phyloP scores from a whole-genome alignment of 1,140 invertebrate species.

The Stegodyphus dumicola region DNA sequence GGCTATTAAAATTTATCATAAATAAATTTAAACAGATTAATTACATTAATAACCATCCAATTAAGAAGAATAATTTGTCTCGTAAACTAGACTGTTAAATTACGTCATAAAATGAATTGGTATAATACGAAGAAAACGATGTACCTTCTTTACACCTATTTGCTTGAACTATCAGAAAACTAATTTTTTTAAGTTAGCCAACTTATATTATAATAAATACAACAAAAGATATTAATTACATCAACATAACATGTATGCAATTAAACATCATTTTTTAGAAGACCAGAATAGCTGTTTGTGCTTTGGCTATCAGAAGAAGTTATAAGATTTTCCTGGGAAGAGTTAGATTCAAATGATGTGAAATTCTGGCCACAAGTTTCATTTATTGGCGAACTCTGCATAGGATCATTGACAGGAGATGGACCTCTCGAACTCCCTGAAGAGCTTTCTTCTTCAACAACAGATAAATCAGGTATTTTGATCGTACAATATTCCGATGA shows the following conservation, averaged over 20 bases:
- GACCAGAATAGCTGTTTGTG: slow-evolving; percentile 30
- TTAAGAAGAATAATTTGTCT: too few species aligned
- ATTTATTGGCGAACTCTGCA: not conserved
- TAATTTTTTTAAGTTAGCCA: too few species aligned
- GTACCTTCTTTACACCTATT: too few species aligned
- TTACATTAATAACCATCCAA: too few species aligned
- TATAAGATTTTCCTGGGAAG: slow-evolving; percentile 33
- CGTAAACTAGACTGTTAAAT: too few species aligned
- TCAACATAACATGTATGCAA: not conserved
- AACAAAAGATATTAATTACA: too few species aligned
- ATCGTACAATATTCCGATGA: slow-evolving; percentile 26
- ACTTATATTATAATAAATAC: too few species aligned
- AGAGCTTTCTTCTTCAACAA: slow-evolving; percentile 25
- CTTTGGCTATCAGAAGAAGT: slow-evolving; percentile 45
- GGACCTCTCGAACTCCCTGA: slow-evolving; percentile 21
- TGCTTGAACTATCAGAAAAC: too few species aligned
- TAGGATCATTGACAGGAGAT: slow-evolving; percentile 23
- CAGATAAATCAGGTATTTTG: slow-evolving; percentile 49
- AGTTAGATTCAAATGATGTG: not conserved
- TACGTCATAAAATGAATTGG: too few species aligned
- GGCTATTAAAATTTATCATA: too few species aligned
- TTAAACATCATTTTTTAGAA: slow-evolving; percentile 6
- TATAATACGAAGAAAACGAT: too few species aligned
- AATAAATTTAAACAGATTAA: too few species aligned
- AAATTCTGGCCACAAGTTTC: not conserved